A percentile compares a stretch with the other conserved stretches of the same genome.
These are phyloP conservation scores for Eupithecia tripunctaria DNA, from an alignment of 2,888 invertebrate genomes.

Conservation along the genomic window DNA sequence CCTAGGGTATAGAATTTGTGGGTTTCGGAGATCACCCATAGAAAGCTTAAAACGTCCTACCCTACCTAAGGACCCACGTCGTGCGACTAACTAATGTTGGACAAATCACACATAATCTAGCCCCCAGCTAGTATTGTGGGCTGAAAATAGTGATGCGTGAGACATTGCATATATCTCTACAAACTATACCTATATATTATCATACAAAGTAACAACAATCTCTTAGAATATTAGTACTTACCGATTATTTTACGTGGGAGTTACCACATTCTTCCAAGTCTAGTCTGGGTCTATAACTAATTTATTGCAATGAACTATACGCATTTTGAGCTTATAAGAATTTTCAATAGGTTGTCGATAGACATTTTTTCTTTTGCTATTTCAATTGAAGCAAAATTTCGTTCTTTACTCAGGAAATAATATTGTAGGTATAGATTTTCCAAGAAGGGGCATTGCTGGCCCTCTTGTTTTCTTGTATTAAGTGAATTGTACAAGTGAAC, in stretches of 20 bases:
- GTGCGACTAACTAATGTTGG: too few species aligned
- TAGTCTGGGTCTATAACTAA: constrained; percentile 1
- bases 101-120: too few species aligned
- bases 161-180: neutral
- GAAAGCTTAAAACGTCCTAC: too few species aligned
- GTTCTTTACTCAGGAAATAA: neutral
- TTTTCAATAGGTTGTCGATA: neutral
- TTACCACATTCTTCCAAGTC: constrained; percentile 14
- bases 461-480: neutral
- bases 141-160: too few species aligned
- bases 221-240: neutral
- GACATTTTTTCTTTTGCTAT: too few species aligned
- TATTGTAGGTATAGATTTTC: neutral
- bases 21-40: neutral
- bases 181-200: neutral
- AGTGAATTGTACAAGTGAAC: too few species aligned
- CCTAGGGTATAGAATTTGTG: too few species aligned
- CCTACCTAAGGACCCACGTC: too few species aligned
- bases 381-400: too few species aligned
- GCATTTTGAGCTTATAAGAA: neutral
- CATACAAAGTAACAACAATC: neutral
- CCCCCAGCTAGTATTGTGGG: too few species aligned
- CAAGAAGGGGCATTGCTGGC: neutral
- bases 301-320: neutral
- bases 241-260: constrained; percentile 7